phyloP scores from a whole-genome alignment of 1,140 invertebrate genomes.

The Arion vulgaris region DNA sequence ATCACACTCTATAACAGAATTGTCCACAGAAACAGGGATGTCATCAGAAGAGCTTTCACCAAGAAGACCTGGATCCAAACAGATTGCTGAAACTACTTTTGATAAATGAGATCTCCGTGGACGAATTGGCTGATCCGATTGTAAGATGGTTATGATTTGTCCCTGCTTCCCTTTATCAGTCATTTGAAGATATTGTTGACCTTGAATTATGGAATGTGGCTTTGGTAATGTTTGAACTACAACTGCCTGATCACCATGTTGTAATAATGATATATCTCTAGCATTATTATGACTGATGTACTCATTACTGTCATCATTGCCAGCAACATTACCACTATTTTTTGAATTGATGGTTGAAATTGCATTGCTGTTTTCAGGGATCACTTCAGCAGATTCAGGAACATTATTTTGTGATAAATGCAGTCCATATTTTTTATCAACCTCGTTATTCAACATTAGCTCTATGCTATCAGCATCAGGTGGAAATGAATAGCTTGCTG shows the following conservation, averaged over 20 bases:
- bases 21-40: background rate
- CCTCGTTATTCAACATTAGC: conserved; percentile 28
- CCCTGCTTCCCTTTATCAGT: background rate
- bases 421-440: conserved; percentile 36
- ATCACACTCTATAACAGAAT: background rate
- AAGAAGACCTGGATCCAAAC: background rate
- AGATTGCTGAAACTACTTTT: background rate
- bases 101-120: too few relatives aligned
- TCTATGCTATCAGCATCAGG: conserved; percentile 27
- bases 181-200: background rate
- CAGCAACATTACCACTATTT: background rate
- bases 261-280: background rate
- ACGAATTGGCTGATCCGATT: background rate
- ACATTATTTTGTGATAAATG: background rate
- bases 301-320: conserved; percentile 4
- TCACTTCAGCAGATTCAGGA: background rate
- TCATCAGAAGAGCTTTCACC: background rate
- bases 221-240: background rate
- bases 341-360: background rate
- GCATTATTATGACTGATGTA: background rate
- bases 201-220: background rate
- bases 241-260: background rate
- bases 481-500: background rate
- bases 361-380: background rate
- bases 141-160: background rate